Evolutionary conservation across 2,797 vertebrate species (phyloP).

Genomic region (Okamejei kenojei): DNA sequence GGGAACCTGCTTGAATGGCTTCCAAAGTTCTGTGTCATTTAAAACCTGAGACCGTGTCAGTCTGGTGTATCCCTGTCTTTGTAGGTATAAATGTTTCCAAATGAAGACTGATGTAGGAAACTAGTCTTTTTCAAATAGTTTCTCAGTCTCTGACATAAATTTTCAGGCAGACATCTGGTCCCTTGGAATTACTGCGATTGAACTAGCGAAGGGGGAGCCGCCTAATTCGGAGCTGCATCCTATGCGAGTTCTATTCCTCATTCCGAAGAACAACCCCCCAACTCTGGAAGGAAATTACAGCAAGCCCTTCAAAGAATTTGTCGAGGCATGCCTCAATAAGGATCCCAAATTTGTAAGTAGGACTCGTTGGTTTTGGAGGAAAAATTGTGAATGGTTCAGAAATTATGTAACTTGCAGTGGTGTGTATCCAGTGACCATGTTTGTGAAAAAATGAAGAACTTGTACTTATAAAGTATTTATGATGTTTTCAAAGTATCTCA

Average conservation of each 20-base stretch:
- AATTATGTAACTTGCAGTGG: neutral
- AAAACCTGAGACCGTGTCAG: neutral
- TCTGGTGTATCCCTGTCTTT: neutral
- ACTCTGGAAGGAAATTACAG: constrained; percentile 91
- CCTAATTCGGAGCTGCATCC: constrained; percentile 96
- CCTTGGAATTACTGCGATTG: constrained; percentile 95
- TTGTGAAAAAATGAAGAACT: neutral
- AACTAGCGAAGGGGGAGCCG: constrained; percentile 92
- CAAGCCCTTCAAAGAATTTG: constrained; percentile 97
- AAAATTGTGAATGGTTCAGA: neutral
- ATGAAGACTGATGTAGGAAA: neutral
- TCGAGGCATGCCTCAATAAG: constrained; percentile 97
- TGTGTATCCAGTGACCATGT: neutral
- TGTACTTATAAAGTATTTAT: neutral
- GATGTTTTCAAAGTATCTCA: neutral
- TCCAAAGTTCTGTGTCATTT: neutral
- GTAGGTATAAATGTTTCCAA: neutral
- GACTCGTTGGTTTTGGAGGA: neutral
- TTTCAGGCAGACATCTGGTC: constrained; percentile 96
- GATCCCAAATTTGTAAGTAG: constrained; percentile 92
- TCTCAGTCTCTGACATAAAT: constrained; percentile 18
- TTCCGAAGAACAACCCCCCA: constrained; percentile 95
- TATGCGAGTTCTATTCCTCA: constrained; percentile 96
- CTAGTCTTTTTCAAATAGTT: neutral
- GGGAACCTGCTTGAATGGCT: neutral